Evolutionary conservation across 1,140 invertebrate genomes (phyloP).

Genomic region (Limonius californicus): DNA sequence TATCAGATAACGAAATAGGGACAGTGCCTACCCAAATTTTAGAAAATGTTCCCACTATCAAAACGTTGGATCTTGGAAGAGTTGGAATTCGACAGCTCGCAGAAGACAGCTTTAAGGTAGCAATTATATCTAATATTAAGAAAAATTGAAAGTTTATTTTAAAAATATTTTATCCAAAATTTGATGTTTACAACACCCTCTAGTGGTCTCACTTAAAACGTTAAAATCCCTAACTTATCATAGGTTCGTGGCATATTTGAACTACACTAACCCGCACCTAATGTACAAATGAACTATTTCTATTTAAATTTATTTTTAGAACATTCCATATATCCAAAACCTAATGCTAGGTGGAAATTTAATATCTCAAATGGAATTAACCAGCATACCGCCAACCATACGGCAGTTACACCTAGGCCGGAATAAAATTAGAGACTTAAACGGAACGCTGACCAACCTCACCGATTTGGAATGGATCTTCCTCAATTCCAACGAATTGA

Average conservation of each 20-base stretch:
- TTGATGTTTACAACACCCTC: too few species aligned
- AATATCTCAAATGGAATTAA: slow-evolving; percentile 48
- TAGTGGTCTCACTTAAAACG: too few species aligned
- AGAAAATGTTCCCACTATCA: slow-evolving; percentile 64
- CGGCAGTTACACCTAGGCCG: slow-evolving; percentile 67
- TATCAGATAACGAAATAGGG: slow-evolving; percentile 68
- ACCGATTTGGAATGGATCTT: slow-evolving; percentile 71
- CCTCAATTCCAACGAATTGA: slow-evolving; percentile 70
- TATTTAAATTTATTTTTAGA: slow-evolving; percentile 49
- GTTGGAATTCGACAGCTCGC: slow-evolving; percentile 62
- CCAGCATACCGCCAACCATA: slow-evolving; percentile 51
- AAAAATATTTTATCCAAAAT: too few species aligned
- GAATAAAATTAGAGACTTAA: slow-evolving; percentile 68
- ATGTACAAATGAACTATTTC: not conserved
- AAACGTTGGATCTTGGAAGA: slow-evolving; percentile 68
- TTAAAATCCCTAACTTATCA: too few species aligned
- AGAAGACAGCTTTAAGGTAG: slow-evolving; percentile 61
- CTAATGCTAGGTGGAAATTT: slow-evolving; percentile 68
- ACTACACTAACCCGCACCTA: too few species aligned
- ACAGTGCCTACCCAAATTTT: slow-evolving; percentile 67
- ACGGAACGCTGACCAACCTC: slow-evolving; percentile 66
- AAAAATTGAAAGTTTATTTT: too few species aligned
- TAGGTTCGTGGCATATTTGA: too few species aligned
- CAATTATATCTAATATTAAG: too few species aligned
- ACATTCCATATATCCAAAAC: slow-evolving; percentile 62